These are phyloP conservation scores for Nezara viridula DNA, from an alignment of 2,888 invertebrate genomes.

Conservation along the genomic window DNA sequence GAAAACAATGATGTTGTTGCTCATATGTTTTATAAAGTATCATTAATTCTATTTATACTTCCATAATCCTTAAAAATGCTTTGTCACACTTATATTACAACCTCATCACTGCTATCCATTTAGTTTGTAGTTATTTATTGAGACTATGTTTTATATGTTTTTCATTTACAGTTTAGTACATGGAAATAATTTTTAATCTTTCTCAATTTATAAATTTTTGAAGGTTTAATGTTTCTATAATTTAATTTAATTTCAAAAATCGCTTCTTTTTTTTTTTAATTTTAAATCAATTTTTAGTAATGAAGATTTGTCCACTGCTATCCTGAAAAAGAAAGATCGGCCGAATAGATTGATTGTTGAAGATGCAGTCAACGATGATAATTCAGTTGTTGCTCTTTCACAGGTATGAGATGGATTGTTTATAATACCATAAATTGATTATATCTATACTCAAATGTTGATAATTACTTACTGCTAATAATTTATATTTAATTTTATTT, in stretches of 20 bases:
- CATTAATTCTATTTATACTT: neutral
- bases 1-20: neutral
- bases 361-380: conserved; percentile 98
- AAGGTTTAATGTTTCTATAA: neutral
- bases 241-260: neutral
- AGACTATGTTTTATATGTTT: neutral
- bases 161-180: neutral
- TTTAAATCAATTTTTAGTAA: conserved; percentile 38
- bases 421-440: neutral
- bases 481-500: no score
- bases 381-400: conserved; percentile 96
- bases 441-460: no score
- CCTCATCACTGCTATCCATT: neutral
- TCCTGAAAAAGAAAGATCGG: conserved; percentile 96
- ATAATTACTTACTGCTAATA: no score
- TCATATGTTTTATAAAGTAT: neutral
- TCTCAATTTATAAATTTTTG: neutral
- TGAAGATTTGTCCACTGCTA: conserved; percentile 94
- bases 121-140: neutral
- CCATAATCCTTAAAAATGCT: neutral
- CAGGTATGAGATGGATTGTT: conserved; percentile 76
- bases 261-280: neutral
- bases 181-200: neutral
- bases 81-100: neutral
- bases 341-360: conserved; percentile 98